Percentiles rank a stretch among this genome's conserved stretches.
These are phyloP conservation scores for Halcyon badia DNA, from an alignment of 2,797 vertebrate genomes.

Conservation along the genomic window DNA sequence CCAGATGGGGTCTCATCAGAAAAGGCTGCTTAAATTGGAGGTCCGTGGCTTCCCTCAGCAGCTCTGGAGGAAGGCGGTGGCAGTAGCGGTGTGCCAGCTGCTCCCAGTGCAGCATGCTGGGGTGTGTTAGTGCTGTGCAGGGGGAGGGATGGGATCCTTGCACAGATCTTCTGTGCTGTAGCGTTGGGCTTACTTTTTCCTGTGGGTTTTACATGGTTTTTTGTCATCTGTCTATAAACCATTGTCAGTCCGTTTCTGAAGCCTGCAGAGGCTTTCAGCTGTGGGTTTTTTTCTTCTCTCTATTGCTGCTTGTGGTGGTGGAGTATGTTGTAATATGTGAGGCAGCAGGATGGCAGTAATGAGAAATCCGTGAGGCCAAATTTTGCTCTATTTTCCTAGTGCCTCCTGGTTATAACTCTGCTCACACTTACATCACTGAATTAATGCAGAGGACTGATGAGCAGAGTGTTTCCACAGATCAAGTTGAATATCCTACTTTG, in stretches of 20 bases:
- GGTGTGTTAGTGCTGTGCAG: neutral
- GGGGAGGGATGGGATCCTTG: neutral
- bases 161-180: fast-evolving
- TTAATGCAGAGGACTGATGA: neutral
- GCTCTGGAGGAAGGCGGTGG: neutral
- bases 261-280: neutral
- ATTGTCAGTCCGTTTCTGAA: neutral
- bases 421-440: neutral
- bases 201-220: neutral
- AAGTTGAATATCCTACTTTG: neutral
- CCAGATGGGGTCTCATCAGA: fast-evolving
- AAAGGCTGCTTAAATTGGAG: neutral
- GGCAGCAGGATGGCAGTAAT: neutral
- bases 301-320: neutral
- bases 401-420: neutral
- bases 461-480: neutral
- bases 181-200: neutral
- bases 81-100: fast-evolving
- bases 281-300: fast-evolving
- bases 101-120: neutral
- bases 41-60: fast-evolving
- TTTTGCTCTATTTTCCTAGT: neutral
- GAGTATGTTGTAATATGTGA: neutral
- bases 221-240: neutral
- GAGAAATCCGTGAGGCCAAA: neutral